Base-by-base conservation (phyloP, 2,888 invertebrate species). In the Lasioglossum morio region DNA sequence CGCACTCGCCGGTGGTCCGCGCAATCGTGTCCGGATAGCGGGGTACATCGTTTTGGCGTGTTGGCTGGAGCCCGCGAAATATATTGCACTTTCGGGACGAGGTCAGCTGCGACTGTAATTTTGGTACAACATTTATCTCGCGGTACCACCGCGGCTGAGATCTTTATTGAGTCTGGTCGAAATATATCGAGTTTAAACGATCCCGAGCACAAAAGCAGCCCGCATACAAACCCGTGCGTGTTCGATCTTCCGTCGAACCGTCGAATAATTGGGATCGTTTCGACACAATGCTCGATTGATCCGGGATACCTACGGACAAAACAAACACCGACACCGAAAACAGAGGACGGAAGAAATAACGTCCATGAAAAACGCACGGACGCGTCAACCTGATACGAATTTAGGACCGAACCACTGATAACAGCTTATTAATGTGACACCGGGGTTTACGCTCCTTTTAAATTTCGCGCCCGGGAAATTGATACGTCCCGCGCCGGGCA, bases 31-130 rank as follows among this genome's bases (percentile, higher is more conserved):
- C 81, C 77, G 79, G 79, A 88, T 80, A 81, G 84, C 48, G 69
- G 69, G 79, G 86, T 88, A 89, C 90, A 89, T 86, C 90, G 89
- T 90, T 90, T 90, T 78, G 88, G 83, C 89, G 84, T 89, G 91
- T 89, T 87, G 79, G 89, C 86, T 63, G 76, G 77, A 82, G 72
- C 83, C 77, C 74, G 69, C 77, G 74, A 92, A 92, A 92, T 92
- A 88, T 92, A 92, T 92, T 89, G 92, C 89, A 92, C 92, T 92
- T 92, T 91, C 90, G 91, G 92, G 92, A 92, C 89, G 90, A 89
- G 89, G 87, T 92, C 92, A 88, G 92, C 92, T 91, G 92, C 92
- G 90, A 92, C 90, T 92, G 91, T 91, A 92, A 92, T 92, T 89
- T 89, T 86, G 86, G 77, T 88, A 85, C 90, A 89, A 89, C 90